Conservation (phyloP, 2,888 invertebrate genomes). For the Cantharis flavilabris region DNA sequence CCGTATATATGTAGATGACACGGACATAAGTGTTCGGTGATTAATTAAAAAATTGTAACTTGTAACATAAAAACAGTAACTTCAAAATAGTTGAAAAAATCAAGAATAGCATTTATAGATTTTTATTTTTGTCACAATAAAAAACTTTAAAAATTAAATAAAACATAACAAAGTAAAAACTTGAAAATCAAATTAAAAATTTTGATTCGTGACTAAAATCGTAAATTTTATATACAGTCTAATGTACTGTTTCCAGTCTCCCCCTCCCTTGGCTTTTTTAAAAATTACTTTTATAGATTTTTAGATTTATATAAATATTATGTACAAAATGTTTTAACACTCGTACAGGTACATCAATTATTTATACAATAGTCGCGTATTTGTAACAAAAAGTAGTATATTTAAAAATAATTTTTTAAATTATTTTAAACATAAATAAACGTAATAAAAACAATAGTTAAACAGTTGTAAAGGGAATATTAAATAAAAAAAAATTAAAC, state of each 20-base stretch:
- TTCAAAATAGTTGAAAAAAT: background rate
- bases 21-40: no score
- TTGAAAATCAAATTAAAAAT: background rate
- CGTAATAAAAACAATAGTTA: background rate
- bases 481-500: slow-evolving; percentile 12
- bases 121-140: background rate
- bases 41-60: no score
- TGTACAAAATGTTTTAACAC: slow-evolving; percentile 31
- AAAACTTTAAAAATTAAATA: background rate
- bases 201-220: background rate
- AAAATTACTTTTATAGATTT: background rate
- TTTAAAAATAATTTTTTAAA: background rate
- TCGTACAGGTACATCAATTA: slow-evolving; percentile 33
- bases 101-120: background rate
- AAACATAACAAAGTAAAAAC: background rate
- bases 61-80: background rate
- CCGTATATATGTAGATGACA: no score
- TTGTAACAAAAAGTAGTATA: background rate
- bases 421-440: background rate
- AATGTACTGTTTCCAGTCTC: background rate
- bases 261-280: background rate
- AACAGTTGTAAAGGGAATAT: slow-evolving; percentile 7
- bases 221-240: background rate
- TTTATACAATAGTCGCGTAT: slow-evolving; percentile 11
- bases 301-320: slow-evolving; percentile 24